Conservation (phyloP, 2,888 invertebrate genomes). For the Dermolepida albohirtum region DNA sequence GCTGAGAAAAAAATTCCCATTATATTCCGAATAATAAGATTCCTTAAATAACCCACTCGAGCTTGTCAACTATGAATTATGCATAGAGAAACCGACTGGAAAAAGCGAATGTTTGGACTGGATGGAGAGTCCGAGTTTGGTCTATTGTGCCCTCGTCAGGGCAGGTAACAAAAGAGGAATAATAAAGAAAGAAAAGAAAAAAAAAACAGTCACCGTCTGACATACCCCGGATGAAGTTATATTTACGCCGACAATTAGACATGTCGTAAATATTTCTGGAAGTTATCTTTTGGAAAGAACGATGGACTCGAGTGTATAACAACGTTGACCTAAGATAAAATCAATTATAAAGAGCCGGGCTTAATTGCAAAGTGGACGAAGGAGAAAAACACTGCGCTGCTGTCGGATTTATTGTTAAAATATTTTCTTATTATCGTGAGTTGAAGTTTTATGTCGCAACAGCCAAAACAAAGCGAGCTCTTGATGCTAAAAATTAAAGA, state of each 20-base stretch:
- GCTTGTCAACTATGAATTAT: conserved; percentile 42
- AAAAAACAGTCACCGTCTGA: conserved; percentile 32
- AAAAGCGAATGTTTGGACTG: conserved; percentile 40
- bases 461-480: too few relatives aligned
- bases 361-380: conserved; percentile 26
- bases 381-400: background rate
- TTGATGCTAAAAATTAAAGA: too few relatives aligned
- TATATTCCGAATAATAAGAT: conserved; percentile 41
- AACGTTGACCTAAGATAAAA: conserved; percentile 19
- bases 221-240: conserved; percentile 48
- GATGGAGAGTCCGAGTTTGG: conserved; percentile 22
- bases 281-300: conserved; percentile 18
- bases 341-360: conserved; percentile 25
- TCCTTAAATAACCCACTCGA: conserved; percentile 36
- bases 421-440: background rate
- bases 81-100: conserved; percentile 35
- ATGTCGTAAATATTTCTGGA: conserved; percentile 48
- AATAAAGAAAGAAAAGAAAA: background rate
- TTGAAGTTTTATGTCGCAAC: too few relatives aligned
- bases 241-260: conserved; percentile 50
- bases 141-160: conserved; percentile 39
- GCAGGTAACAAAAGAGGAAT: conserved; percentile 30
- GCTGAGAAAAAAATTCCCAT: conserved; percentile 35
- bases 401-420: conserved; percentile 23
- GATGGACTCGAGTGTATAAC: conserved; percentile 11